These are phyloP conservation scores for Chrosomus eos DNA, from an alignment of 2,797 vertebrate genomes.

Conservation along the genomic window DNA sequence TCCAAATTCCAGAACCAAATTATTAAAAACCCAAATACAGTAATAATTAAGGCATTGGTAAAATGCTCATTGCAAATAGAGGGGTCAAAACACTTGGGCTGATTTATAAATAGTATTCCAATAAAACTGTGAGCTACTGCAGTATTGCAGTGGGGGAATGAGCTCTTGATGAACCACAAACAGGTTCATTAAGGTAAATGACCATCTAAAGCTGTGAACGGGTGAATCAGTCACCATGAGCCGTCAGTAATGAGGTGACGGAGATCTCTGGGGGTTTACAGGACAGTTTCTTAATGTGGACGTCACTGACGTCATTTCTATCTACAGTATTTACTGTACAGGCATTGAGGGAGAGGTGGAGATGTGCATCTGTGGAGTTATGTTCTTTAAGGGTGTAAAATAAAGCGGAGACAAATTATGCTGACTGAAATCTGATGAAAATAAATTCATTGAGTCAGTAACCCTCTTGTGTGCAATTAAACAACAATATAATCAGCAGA, in stretches of 20 bases:
- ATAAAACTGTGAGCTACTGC: background rate
- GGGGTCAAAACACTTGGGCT: background rate
- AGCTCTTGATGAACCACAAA: background rate
- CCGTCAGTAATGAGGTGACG: background rate
- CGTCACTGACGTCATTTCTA: background rate
- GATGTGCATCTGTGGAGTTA: background rate
- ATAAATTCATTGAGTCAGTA: slow-evolving; percentile 14
- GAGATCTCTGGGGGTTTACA: slow-evolving; percentile 10
- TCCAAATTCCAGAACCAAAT: background rate
- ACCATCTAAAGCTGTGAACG: background rate
- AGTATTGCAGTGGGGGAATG: background rate
- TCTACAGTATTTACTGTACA: slow-evolving; percentile 11
- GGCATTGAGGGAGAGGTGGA: background rate
- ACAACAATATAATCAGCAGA: slow-evolving; percentile 16
- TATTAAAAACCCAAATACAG: background rate
- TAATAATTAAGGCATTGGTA: background rate
- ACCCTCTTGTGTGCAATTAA: slow-evolving; percentile 4
- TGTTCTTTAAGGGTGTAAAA: background rate
- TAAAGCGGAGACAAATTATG: background rate
- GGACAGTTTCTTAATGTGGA: slow-evolving; percentile 12
- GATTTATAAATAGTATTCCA: background rate
- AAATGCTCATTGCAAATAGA: background rate
- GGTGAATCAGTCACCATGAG: background rate
- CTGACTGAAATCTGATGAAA: background rate
- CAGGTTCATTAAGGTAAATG: background rate